Base-by-base conservation (phyloP, 2,113 vertebrate species). In the Gambusia holbrooki region DNA sequence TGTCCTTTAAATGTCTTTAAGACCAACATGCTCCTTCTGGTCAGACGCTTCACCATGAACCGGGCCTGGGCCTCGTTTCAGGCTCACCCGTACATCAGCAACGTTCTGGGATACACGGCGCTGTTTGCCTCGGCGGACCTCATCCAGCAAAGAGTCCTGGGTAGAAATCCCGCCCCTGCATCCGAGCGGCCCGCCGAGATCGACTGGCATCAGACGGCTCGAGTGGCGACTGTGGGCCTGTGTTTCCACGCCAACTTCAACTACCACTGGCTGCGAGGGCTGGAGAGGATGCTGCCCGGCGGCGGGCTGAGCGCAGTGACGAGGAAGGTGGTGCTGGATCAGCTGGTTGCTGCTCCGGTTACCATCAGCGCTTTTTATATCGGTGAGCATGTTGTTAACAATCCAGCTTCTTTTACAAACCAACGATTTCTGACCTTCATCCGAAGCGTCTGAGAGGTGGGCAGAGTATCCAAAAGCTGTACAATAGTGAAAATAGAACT, bases 241-340 rank as follows among this genome's bases (percentile, higher is more conserved):
- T 94, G 92, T 80, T 96, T 95, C 84, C 95, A 96, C 74, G 83
- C 95, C 83, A 96, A 90, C 90, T 95, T 96, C 85, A 96, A 96
- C 84, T 96, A 95, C 79, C 86, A 92, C 62, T 96, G 95, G 95
- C 89, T 96, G n/a, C 79, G 84, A 48, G 83, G 83, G 28, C 87
- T 96, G 87, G 95, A 96, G 84, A 93, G 83, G 87, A 82, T 88
- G 82, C 84, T 94, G 87, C 95, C 95, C 0, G 89, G 95, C 3
- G 90, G 89, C 0, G 66, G 93, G 4, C 29, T 87, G 25, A 93
- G 15, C 76, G 92, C 77, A 3, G 66, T 96, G 10, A 78, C 89
- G 0, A 73, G 82, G 10, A 96, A 96, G 69, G 95, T 96, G 22
- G 82, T 93, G 58, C 77, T 95, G 71, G 95, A 96, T 84, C 95